Conservation (phyloP, 2,113 vertebrate species). For the Chroicocephalus ridibundus region DNA sequence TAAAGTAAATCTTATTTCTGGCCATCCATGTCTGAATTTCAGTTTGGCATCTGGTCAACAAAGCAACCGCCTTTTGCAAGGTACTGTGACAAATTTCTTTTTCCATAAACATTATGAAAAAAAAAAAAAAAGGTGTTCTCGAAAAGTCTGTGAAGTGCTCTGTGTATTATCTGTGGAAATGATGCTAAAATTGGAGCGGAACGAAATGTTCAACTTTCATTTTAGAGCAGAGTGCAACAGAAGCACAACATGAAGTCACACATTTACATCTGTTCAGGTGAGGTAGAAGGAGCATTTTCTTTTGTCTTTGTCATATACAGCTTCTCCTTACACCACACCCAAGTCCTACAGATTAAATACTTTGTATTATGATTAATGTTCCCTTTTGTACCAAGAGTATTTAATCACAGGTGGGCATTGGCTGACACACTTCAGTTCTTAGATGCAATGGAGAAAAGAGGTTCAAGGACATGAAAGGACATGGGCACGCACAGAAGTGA, state of each 20-base stretch:
- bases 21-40: constrained; percentile 58
- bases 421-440: neutral
- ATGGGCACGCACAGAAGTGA: neutral
- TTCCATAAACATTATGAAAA: neutral
- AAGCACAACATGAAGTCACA: neutral
- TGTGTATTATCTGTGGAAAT: neutral
- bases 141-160: neutral
- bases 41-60: constrained; percentile 51
- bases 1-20: constrained; percentile 65
- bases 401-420: neutral
- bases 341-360: neutral
- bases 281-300: neutral
- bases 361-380: neutral
- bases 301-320: neutral
- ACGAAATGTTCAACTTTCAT: neutral
- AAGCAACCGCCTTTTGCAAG: neutral
- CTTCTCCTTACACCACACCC: neutral
- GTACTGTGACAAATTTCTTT: constrained; percentile 38
- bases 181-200: constrained; percentile 28
- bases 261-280: neutral
- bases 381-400: neutral
- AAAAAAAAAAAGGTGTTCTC: neutral
- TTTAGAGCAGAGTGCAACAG: neutral
- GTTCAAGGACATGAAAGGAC: neutral
- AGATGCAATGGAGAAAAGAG: neutral